Percentiles rank a stretch among this genome's conserved stretches.
Conservation (phyloP, 53 echinoderm and acorn worm genomes). For the Apostichopus leukothele region DNA sequence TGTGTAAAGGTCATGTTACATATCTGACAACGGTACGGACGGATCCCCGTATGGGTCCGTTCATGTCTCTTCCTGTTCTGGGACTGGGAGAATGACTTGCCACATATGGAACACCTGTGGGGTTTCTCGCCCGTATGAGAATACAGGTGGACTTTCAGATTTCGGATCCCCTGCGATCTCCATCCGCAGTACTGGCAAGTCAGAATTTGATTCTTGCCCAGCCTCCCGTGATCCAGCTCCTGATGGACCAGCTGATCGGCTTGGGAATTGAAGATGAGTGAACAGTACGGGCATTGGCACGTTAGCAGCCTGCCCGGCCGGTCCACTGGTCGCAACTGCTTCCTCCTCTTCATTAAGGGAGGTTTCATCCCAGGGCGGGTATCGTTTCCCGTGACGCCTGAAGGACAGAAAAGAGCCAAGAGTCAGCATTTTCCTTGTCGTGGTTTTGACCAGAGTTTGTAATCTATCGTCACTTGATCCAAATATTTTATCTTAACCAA, state of each 20-base stretch:
- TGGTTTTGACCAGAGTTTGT: too few species aligned
- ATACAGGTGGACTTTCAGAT: not conserved
- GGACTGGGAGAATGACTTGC: conserved; percentile 14
- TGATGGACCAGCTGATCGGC: not conserved
- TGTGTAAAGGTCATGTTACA: conserved; percentile 15
- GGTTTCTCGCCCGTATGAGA: conserved; percentile 29
- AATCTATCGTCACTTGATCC: too few species aligned
- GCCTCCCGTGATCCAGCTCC: not conserved
- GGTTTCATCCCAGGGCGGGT: not conserved
- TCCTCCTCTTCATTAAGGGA: not conserved
- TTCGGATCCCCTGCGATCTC: not conserved
- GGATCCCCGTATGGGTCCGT: not conserved
- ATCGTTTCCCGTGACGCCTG: not conserved
- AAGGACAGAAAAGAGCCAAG: too few species aligned
- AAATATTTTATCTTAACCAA: too few species aligned
- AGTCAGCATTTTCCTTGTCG: too few species aligned
- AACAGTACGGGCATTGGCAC: not conserved
- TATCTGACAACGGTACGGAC: conserved; percentile 1
- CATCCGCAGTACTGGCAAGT: conserved; percentile 5
- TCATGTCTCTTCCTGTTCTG: conserved; percentile 30
- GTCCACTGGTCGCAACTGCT: not conserved
- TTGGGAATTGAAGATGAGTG: not conserved
- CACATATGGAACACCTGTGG: conserved; percentile 1
- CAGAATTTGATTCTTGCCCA: not conserved
- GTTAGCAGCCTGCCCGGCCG: not conserved